Base-by-base conservation (phyloP, 92 coral and sea anemone genomes). In the Diadumene lineata region DNA sequence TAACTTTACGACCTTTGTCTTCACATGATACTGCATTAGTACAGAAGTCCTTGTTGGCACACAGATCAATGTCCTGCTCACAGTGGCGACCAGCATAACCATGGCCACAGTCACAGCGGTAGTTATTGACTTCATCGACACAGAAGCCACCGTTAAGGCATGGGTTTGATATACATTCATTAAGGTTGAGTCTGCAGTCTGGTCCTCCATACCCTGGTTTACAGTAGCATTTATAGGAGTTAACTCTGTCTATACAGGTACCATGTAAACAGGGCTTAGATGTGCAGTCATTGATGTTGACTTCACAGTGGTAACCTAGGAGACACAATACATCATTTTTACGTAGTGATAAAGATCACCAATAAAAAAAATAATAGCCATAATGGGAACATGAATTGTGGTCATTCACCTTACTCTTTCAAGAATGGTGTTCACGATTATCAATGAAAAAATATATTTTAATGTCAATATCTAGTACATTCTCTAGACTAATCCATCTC, bases 221-320 rank as follows among this genome's bases (percentile, higher is more conserved):
- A 64, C 98, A 94, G 74, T 82, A 86, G 56, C 98, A 94, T 64
- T 82, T 84, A 64, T 79, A 94, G 8, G 89, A 77, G 70, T 94
- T 84, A 18, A 88, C 91, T 46, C 86, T 83, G 75, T 94, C 98
- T 38, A 88, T 72, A 64, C 98, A 94, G 11, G 86, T 84, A 38
- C 98, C 98, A 64, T 89, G 84, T 28, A 56, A 81, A 73, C 98
- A 94, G 1, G 98, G 96, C 30, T 82, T 82, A 1, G 87, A 70
- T 1, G 86, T 87, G 79, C 98, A 94, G 24, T 94, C 98, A 82
- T 94, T 83, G 27, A 94, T 89, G 64, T 94, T 84, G 60, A 94
- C 93, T 56, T 94, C 98, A 80, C 98, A 94, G 43, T 88, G 96
- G 50, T 89, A 78, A 56, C 98, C 98, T 94, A 60, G 7, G 28